Conservation (phyloP, 2,888 invertebrate species). For the Oxytorus armatus region DNA sequence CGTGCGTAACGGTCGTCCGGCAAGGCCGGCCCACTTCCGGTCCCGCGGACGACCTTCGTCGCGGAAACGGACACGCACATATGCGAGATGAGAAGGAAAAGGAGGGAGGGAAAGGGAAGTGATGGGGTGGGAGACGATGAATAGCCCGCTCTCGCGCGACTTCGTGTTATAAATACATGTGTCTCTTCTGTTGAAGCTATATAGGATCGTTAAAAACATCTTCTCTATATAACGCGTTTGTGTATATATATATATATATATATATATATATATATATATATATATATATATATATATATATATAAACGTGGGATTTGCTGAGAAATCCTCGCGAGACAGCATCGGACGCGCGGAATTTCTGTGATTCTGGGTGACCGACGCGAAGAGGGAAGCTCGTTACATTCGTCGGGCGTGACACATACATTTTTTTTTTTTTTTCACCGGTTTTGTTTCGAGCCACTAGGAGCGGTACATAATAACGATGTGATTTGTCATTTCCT, state of each 20-base stretch:
- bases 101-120: slow-evolving; percentile 8
- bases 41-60: slow-evolving; percentile 80
- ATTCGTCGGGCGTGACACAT: too few species aligned
- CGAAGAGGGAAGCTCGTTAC: neutral
- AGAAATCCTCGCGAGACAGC: slow-evolving; percentile 10
- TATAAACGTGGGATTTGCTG: slow-evolving; percentile 39
- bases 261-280: too few species aligned
- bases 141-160: slow-evolving; percentile 52
- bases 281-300: too few species aligned
- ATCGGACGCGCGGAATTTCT: slow-evolving; percentile 3
- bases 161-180: slow-evolving; percentile 58
- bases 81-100: slow-evolving; percentile 59
- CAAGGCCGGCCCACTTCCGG: slow-evolving; percentile 84
- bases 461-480: too few species aligned
- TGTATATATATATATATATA: too few species aligned
- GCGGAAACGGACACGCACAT: slow-evolving; percentile 80
- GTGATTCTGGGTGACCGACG: neutral
- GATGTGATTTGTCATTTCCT: too few species aligned
- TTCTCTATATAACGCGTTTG: slow-evolving; percentile 6
- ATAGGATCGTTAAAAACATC: slow-evolving; percentile 13
- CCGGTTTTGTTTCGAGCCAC: too few species aligned
- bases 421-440: too few species aligned
- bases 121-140: slow-evolving; percentile 38
- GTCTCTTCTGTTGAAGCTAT: slow-evolving; percentile 27
- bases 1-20: slow-evolving; percentile 80